A percentile compares a stretch with the other conserved stretches of the same genome.
Evolutionary conservation across 35 echinoderm and acorn worm genomes (phyloP).

Genomic region (Acanthaster planci): DNA sequence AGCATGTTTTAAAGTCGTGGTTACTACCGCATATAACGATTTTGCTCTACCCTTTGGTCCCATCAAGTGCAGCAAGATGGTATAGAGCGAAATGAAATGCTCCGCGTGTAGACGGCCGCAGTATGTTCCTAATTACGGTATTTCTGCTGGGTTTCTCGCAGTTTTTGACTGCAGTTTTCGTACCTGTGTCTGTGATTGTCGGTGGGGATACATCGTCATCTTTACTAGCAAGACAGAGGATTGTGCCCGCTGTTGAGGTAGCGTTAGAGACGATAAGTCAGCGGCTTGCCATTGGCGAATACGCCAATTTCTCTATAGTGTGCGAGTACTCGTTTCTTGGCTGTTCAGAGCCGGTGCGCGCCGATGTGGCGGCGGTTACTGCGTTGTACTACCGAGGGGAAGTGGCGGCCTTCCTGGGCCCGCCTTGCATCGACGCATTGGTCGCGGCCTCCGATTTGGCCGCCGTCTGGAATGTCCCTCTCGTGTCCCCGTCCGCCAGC

Average conservation of each 20-base stretch:
- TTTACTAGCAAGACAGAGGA: background rate
- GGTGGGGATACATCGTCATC: background rate
- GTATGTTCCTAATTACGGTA: background rate
- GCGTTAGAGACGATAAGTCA: conserved; percentile 1
- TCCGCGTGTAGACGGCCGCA: background rate
- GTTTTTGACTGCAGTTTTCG: background rate
- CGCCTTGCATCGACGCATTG: background rate
- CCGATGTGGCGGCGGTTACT: conserved; percentile 1
- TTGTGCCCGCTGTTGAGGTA: conserved; percentile 19
- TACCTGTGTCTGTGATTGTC: background rate
- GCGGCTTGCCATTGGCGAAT: background rate
- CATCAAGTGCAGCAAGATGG: no score
- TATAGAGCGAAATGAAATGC: no score
- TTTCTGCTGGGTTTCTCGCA: background rate
- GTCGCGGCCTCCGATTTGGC: background rate
- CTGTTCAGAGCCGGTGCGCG: conserved; percentile 5
- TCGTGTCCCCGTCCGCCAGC: background rate
- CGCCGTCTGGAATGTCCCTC: background rate
- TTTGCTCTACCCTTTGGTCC: no score
- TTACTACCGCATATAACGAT: no score
- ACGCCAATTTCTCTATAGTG: conserved; percentile 16
- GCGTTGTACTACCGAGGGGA: background rate
- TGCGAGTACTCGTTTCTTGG: background rate
- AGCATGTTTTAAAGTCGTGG: no score
- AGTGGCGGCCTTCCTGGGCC: conserved; percentile 26